Conservation (phyloP, 2,113 vertebrate species). For the western clawed frog (Xenopus tropicalis) region DNA sequence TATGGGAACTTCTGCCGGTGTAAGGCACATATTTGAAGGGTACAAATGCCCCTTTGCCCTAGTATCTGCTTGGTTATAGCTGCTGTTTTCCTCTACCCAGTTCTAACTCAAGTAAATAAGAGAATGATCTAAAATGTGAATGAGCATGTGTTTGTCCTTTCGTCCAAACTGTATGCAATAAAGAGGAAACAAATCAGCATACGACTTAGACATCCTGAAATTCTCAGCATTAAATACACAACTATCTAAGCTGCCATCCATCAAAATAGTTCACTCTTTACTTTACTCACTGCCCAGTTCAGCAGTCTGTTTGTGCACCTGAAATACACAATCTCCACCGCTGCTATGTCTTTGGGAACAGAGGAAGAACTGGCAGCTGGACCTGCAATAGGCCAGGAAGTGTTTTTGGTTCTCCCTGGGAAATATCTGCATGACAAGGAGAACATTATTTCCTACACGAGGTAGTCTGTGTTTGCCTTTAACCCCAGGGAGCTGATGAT, state of each 20-base stretch:
- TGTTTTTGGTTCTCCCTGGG: conserved; percentile 55
- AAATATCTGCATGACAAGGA: conserved; percentile 76
- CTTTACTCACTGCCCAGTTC: conserved; percentile 49
- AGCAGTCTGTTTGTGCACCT: conserved; percentile 90
- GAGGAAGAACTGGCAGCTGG: conserved; percentile 69
- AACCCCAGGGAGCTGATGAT: conserved; percentile 86
- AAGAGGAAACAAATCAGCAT: conserved; percentile 44
- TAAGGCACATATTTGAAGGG: too few species aligned
- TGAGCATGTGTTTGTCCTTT: too few species aligned
- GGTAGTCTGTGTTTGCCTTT: conserved; percentile 78
- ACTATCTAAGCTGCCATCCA: conserved; percentile 66
- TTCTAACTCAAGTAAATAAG: too few species aligned
- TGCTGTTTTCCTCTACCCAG: too few species aligned
- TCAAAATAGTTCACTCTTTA: conserved; percentile 37
- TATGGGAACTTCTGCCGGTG: too few species aligned
- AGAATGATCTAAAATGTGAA: too few species aligned
- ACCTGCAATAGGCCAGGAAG: conserved; percentile 72
- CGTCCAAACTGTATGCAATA: too few species aligned
- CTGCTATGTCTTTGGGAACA: conserved; percentile 53
- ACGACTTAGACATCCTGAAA: conserved; percentile 61
- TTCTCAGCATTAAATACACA: conserved; percentile 70
- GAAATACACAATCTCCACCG: conserved; percentile 67
- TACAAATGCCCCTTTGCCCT: too few species aligned
- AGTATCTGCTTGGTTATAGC: too few species aligned
- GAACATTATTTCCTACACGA: conserved; percentile 73